Conservation (phyloP, 2,797 vertebrate species). For the Euthynnus affinis region DNA sequence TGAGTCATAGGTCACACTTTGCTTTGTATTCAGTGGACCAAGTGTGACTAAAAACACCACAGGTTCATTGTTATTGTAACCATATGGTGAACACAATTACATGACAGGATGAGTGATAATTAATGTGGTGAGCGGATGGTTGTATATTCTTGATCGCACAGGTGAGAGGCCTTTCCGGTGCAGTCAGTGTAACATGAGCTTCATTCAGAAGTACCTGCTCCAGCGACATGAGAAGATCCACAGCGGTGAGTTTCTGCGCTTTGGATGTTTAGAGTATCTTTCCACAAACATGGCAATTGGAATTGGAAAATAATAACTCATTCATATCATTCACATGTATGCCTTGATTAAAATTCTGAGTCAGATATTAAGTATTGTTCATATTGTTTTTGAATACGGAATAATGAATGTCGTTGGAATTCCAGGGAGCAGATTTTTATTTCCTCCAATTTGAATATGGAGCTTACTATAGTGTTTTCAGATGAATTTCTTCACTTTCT, state of each 20-base stretch:
- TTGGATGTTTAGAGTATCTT: too few relatives aligned
- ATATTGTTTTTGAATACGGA: too few relatives aligned
- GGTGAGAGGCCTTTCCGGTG: constrained; percentile 99
- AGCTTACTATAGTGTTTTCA: too few relatives aligned
- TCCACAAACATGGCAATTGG: neutral
- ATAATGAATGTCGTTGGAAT: too few relatives aligned
- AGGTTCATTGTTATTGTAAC: neutral
- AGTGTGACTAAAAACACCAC: neutral
- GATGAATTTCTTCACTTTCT: neutral
- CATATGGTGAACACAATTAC: neutral
- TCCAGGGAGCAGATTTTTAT: too few relatives aligned
- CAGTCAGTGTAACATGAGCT: constrained; percentile 99
- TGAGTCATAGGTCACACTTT: neutral
- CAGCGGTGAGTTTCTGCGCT: constrained; percentile 86
- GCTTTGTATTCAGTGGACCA: neutral
- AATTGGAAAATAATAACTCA: too few relatives aligned
- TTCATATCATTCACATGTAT: neutral
- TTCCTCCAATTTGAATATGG: neutral
- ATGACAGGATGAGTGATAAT: constrained; percentile 34
- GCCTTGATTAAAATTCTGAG: too few relatives aligned
- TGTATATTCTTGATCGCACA: constrained; percentile 82
- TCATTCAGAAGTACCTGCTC: constrained; percentile 99
- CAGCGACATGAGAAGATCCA: constrained; percentile 99
- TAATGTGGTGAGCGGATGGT: constrained; percentile 74
- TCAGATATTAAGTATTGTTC: too few relatives aligned